phyloP scores from a whole-genome alignment of 1,140 invertebrate species.

The Micrasema longulum region DNA sequence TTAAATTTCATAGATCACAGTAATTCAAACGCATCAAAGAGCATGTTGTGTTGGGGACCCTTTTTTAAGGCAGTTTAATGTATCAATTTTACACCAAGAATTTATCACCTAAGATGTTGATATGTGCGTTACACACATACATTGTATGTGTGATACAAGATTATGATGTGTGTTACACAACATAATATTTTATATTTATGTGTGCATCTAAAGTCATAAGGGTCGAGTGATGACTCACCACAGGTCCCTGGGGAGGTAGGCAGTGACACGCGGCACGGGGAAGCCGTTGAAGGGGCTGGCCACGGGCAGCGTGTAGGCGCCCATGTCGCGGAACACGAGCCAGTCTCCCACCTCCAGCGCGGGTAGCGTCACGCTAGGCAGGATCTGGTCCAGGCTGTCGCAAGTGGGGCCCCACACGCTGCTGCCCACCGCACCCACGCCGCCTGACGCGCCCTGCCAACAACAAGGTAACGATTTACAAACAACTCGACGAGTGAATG shows the following conservation, averaged over 20 bases:
- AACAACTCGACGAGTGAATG: too few species aligned
- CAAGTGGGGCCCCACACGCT: slow-evolving; percentile 96
- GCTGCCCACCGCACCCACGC: slow-evolving; percentile 51
- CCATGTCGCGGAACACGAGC: slow-evolving; percentile 92
- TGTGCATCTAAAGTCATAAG: too few species aligned
- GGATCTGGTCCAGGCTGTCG: slow-evolving; percentile 91
- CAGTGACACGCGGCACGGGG: slow-evolving; percentile 64
- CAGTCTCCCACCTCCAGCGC: slow-evolving; percentile 85
- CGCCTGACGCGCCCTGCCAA: slow-evolving; percentile 54
- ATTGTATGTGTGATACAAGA: too few species aligned
- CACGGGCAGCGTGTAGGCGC: slow-evolving; percentile 92
- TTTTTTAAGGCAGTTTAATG: too few species aligned
- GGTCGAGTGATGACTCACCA: slow-evolving; percentile 56
- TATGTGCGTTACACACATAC: too few species aligned
- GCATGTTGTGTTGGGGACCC: too few species aligned
- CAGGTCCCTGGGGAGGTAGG: slow-evolving; percentile 57
- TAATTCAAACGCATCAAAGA: too few species aligned
- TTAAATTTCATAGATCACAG: too few species aligned
- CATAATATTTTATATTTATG: too few species aligned
- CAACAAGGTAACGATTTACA: slow-evolving; percentile 1
- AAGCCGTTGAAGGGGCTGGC: slow-evolving; percentile 94
- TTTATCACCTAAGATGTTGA: too few species aligned
- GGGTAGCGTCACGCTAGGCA: slow-evolving; percentile 77
- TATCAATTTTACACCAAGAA: too few species aligned
- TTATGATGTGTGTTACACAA: too few species aligned